phyloP scores from a whole-genome alignment of 2,797 vertebrate genomes.

The Stomatorhinus walkeri region DNA sequence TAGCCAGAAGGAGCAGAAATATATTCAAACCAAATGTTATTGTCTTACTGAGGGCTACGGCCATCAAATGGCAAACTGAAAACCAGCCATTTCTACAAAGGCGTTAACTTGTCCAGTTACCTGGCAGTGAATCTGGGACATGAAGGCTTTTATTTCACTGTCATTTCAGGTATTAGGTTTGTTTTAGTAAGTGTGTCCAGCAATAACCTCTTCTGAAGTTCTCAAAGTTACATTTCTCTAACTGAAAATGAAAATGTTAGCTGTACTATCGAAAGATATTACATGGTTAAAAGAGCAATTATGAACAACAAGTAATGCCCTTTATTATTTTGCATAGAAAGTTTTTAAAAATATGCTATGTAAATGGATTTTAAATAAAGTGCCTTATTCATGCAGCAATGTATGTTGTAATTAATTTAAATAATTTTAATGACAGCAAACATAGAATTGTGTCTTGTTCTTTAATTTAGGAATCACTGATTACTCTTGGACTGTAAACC shows the following conservation, averaged over 20 bases:
- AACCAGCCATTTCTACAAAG: background rate
- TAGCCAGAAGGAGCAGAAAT: background rate
- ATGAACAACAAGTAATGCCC: background rate
- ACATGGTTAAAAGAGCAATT: background rate
- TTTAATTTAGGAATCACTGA: background rate
- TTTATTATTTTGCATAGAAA: background rate
- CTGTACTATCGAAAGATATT: background rate
- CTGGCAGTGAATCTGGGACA: background rate
- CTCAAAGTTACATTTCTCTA: background rate
- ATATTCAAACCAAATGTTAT: background rate
- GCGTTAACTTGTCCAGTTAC: background rate
- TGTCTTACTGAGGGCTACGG: background rate
- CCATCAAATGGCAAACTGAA: background rate
- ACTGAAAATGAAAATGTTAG: slow-evolving; percentile 1
- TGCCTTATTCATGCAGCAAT: background rate
- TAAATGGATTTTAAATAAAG: slow-evolving; percentile 9
- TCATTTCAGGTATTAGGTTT: background rate
- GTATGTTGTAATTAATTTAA: slow-evolving; percentile 3
- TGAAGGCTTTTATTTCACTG: background rate
- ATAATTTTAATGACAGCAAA: background rate
- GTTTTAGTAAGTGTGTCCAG: background rate
- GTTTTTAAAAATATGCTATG: background rate
- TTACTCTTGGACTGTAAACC: background rate
- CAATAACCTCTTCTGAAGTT: background rate
- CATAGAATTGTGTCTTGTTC: background rate